Base-by-base conservation (phyloP, 2,113 vertebrate genomes). In the Oncorhynchus masou region DNA sequence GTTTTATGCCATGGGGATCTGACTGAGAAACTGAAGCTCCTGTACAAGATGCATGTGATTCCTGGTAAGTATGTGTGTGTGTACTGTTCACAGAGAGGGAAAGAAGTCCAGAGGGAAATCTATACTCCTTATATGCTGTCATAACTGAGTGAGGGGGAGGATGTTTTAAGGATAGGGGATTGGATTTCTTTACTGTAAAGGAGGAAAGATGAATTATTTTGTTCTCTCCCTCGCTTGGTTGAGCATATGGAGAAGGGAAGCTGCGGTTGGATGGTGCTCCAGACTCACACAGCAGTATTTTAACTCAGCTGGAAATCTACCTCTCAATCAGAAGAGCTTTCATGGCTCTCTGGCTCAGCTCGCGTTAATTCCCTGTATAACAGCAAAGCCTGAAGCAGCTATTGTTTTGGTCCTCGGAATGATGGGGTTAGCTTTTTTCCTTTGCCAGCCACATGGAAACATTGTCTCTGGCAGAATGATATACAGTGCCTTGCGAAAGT, bases 31-130 rank as follows among this genome's bases (percentile, higher is more conserved):
- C 93, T 99, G 84, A 99, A 96, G 79, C 93, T 99, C 0, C 92
- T 99, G 45, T 99, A 99, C 85, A 98, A 95, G 92, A 96, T 99
- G 94, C 97, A 99, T 0, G 92, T 99, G 66, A 83, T 99, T 77
- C 96, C 97, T 34, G 98, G 97, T 99, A 84, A 93, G 95, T 90
- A 70, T 71, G 31, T 13, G 15, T 76, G 49, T 48, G 64, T 27
- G 34, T 64, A 31, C 25, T 68, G 66, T 22, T 13, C 25, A 27
- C 6, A 25, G 25, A 31, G 16, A 19, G 11, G 25, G 3, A 19
- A 16, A 31, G 11, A 29, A 31, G 13, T 27, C 59, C 1, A n/a
- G 4, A 60, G n/a, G 20, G 59, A 60, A 60, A 60, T 22, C 1
- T 60, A 20, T 22, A n/a, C 19, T 60, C 6, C 7, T 51, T n/a